Evolutionary conservation across 2,797 vertebrate species (phyloP).

Genomic region (Trachops cirrhosus): DNA sequence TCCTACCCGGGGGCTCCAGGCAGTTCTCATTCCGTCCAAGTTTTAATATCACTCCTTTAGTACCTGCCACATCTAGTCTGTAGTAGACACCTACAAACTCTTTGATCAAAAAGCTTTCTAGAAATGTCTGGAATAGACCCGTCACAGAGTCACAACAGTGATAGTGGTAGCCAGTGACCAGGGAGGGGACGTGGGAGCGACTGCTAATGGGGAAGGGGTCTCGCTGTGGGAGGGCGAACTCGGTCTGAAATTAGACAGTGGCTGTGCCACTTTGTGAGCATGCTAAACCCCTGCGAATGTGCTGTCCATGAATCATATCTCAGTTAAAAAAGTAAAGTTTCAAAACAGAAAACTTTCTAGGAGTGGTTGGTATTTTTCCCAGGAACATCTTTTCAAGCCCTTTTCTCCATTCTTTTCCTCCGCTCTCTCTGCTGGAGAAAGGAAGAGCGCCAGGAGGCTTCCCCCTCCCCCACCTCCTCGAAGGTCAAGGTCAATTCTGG

Average conservation of each 20-base stretch:
- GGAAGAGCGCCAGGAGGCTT: neutral
- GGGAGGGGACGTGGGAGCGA: rapidly evolving
- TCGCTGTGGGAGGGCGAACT: neutral
- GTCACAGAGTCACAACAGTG: neutral
- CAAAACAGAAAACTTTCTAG: neutral
- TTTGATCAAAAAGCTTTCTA: neutral
- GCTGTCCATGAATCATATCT: neutral
- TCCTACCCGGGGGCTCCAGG: neutral
- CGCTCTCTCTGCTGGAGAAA: neutral
- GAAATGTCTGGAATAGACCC: neutral
- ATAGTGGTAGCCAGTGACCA: neutral
- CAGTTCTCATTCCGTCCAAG: neutral
- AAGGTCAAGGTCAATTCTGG: neutral
- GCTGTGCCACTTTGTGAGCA: neutral
- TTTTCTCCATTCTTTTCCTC: neutral
- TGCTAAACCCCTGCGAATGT: neutral
- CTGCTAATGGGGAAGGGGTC: rapidly evolving
- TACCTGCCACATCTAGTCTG: neutral
- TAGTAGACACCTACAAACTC: neutral
- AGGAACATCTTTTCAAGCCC: neutral
- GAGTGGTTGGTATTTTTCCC: neutral
- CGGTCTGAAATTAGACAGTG: neutral
- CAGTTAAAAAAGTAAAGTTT: neutral
- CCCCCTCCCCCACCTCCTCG: too few species aligned
- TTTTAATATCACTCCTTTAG: neutral